Evolutionary conservation across 2,888 invertebrate species (phyloP).

Genomic region (Pogonocherus hispidulus): DNA sequence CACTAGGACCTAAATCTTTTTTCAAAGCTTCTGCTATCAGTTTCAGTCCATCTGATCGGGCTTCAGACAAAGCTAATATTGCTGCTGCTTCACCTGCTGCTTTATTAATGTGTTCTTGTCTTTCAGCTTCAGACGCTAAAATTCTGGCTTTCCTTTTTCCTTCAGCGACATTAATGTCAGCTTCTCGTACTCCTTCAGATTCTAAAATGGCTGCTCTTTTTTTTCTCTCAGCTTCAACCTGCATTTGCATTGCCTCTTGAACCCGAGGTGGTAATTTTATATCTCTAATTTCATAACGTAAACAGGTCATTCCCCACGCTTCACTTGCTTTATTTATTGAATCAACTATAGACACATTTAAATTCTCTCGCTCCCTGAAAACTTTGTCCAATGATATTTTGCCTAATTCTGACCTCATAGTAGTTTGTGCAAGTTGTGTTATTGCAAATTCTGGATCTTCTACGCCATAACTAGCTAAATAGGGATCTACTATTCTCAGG

Average conservation of each 20-base stretch:
- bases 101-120: conserved; percentile 94
- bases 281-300: conserved; percentile 94
- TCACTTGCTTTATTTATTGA: conserved; percentile 98
- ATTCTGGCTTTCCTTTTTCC: conserved; percentile 94
- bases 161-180: conserved; percentile 97
- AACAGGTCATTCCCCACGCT: conserved; percentile 97
- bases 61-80: conserved; percentile 91
- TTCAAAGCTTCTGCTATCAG: conserved; percentile 80
- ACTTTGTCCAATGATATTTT: conserved; percentile 97
- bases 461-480: conserved; percentile 96
- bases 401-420: conserved; percentile 99
- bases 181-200: conserved; percentile 93
- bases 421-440: conserved; percentile 98
- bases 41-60: conserved; percentile 86
- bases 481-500: conserved; percentile 93
- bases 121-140: conserved; percentile 94
- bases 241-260: conserved; percentile 99
- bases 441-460: conserved; percentile 99
- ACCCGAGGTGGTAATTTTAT: conserved; percentile 91
- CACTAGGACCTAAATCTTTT: conserved; percentile 80
- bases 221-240: conserved; percentile 97
- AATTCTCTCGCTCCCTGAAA: conserved; percentile 94
- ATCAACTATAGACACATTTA: conserved; percentile 95
- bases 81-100: conserved; percentile 94
- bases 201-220: conserved; percentile 97